Evolutionary conservation across 2,888 invertebrate species (phyloP), one percentile per base, ranked within the genome.

Genomic region (Megaustenia siamemsis): DNA sequence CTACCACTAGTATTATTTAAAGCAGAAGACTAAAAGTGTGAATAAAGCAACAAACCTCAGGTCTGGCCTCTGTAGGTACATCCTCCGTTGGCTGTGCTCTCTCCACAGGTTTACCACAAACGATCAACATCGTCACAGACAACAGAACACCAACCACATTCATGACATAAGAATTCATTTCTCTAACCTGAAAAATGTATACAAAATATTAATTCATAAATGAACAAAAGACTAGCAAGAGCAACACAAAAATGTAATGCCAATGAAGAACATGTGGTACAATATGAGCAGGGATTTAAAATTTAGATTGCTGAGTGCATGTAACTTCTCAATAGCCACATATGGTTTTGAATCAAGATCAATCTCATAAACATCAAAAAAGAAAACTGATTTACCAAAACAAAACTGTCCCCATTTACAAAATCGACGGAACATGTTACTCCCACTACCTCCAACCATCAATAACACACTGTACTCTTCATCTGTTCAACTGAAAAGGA

Each of bases 31-130:
- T 15, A 49, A 10, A 28, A 63, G 8, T 4, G 32, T 28, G 8
- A 63, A 45, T n/a, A n/a, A 71, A n/a, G 49, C 28, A 28, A 32
- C 21, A 0, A 28, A 73, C 73, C 45, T 73, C 49, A 12, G 0
- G n/a, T 32, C 32, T 86, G 24, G 89, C 89, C 43, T 88, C 89
- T 24, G 89, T 87, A 12, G 90, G 89, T n/a, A 88, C 88, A 10
- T 87, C 90, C 79, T 90, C 90, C 12, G 88, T 90, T 66, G 88
- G 90, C 24, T 88, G 86, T 53, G 77, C 81, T 43, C 80, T 63
- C 32, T 43, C 32, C 18, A 85, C 71, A 38, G 85, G 85, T 38
- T 84, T 84, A 63, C 53, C 60, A 18, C 69, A 15, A 56, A 32
- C 18, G 21, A 53, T n/a, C 12, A 68, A 24, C 8, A 69, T 6